phyloP scores from a whole-genome alignment of 2,113 vertebrate species.

The Hypocryptadius cinnamomeus region DNA sequence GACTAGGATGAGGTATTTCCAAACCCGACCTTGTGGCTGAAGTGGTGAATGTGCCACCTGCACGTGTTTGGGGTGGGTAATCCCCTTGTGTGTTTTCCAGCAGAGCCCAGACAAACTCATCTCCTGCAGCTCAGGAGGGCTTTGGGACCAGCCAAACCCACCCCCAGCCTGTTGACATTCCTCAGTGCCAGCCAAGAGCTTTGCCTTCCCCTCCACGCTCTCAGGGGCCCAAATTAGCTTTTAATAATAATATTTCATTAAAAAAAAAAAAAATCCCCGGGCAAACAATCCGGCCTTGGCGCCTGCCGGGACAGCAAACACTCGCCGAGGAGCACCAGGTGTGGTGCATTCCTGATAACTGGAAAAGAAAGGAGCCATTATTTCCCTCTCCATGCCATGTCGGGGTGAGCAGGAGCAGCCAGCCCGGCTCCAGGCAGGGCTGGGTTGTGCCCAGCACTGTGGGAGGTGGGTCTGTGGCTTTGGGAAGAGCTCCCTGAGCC shows the following conservation, averaged over 20 bases:
- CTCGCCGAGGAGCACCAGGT: not conserved
- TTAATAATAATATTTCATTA: not conserved
- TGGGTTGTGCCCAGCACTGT: not conserved
- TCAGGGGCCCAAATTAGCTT: not conserved
- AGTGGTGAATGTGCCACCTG: not conserved
- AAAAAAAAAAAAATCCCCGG: not conserved
- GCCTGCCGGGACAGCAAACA: not conserved
- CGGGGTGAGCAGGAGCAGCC: not conserved
- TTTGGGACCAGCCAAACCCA: not conserved
- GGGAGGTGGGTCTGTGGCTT: not conserved
- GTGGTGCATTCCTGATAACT: slow-evolving; percentile 1
- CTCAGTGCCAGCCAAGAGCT: not conserved
- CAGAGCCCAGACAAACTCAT: not conserved
- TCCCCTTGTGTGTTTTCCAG: not conserved
- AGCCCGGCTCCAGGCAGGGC: not conserved
- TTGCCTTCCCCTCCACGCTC: not conserved
- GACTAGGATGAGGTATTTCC: not conserved
- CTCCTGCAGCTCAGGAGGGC: not conserved
- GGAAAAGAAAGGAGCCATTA: not conserved
- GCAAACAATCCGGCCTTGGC: slow-evolving; percentile 1
- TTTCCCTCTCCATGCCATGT: not conserved
- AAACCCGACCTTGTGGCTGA: not conserved
- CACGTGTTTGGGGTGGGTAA: not conserved
- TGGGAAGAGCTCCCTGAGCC: not conserved
- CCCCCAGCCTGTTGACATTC: not conserved